phyloP scores from a whole-genome alignment of 1,140 invertebrate genomes.

The Asobara japonica region DNA sequence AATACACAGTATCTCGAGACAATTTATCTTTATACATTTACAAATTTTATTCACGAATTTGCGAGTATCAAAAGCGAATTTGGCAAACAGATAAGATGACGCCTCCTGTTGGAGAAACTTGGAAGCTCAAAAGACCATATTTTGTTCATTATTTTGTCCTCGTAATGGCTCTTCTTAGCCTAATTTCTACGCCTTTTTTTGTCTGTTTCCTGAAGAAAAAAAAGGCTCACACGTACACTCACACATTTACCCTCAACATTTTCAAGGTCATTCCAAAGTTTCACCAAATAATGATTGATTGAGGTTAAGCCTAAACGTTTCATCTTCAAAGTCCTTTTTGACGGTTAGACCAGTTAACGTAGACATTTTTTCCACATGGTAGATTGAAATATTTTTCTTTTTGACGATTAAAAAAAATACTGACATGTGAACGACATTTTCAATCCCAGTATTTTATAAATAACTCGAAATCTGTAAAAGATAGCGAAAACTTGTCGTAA shows the following conservation, averaged over 20 bases:
- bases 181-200: constrained; percentile 4
- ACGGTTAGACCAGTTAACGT: constrained; percentile 23
- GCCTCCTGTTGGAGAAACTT: constrained; percentile 7
- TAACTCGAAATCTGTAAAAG: too few species aligned
- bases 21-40: background rate
- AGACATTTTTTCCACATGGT: too few species aligned
- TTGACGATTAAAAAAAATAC: too few species aligned
- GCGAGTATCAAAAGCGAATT: background rate
- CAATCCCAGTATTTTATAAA: too few species aligned
- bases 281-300: constrained; percentile 10
- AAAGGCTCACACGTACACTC: background rate
- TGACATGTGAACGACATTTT: too few species aligned
- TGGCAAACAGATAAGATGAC: constrained; percentile 12
- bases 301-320: constrained; percentile 13
- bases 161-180: background rate
- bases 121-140: constrained; percentile 7
- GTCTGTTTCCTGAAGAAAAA: background rate
- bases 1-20: constrained; percentile 16
- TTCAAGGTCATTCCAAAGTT: background rate
- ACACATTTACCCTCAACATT: background rate
- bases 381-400: too few species aligned
- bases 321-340: background rate
- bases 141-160: background rate
- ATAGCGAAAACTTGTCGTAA: too few species aligned
- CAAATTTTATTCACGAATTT: constrained; percentile 6